phyloP scores from a whole-genome alignment of 2,113 vertebrate species.

The Seriola quinqueradiata region DNA sequence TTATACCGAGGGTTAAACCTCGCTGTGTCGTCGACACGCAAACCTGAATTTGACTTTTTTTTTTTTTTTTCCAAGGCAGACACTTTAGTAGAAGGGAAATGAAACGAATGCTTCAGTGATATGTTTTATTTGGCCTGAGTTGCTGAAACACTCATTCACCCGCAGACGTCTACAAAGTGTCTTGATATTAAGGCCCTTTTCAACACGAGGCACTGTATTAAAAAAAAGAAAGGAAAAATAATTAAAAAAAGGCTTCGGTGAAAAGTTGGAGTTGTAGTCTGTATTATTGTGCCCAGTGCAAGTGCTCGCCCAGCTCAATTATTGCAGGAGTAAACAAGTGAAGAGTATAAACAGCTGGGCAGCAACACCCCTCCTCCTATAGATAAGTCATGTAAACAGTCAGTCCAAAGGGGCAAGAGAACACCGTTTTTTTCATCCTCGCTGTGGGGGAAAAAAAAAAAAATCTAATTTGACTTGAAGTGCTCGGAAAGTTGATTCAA shows the following conservation, averaged over 20 bases:
- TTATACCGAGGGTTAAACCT: background rate
- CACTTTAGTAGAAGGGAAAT: background rate
- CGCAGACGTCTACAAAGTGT: constrained; percentile 6
- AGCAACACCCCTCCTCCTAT: constrained; percentile 35
- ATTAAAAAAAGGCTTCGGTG: background rate
- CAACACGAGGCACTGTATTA: constrained; percentile 42
- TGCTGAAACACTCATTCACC: constrained; percentile 48
- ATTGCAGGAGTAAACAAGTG: constrained; percentile 70
- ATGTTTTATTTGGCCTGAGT: constrained; percentile 67
- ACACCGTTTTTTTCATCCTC: constrained; percentile 35
- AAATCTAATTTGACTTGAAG: constrained; percentile 42
- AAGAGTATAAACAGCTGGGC: constrained; percentile 51
- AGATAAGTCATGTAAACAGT: constrained; percentile 61
- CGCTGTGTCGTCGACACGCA: background rate
- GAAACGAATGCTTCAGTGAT: constrained; percentile 32
- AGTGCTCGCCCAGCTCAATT: constrained; percentile 60
- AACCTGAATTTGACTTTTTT: constrained; percentile 19
- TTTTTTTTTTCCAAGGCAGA: constrained; percentile 18
- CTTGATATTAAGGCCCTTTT: constrained; percentile 36
- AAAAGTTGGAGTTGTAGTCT: constrained; percentile 36
- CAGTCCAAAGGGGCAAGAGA: constrained; percentile 35
- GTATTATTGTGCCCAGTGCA: constrained; percentile 40
- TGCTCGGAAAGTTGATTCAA: constrained; percentile 35
- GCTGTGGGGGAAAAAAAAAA: constrained; percentile 30
- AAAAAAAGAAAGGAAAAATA: too few species aligned